Evolutionary conservation across 2,888 invertebrate genomes (phyloP).

Genomic region (Lordiphosa andalusiaca): DNA sequence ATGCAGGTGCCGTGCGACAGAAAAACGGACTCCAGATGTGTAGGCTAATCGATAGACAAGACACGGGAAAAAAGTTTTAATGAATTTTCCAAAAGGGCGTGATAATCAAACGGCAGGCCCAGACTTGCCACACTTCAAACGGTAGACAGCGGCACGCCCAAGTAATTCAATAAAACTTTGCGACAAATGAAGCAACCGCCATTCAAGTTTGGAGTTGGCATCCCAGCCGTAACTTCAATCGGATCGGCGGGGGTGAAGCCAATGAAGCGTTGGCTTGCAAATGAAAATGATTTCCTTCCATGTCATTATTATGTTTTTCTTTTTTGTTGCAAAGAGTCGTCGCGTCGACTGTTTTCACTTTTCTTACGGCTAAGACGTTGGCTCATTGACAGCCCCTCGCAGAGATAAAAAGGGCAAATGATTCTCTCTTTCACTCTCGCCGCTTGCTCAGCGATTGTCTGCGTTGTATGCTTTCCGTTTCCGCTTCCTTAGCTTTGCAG

Average conservation of each 20-base stretch:
- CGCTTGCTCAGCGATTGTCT: constrained; percentile 58
- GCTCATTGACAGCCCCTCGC: constrained; percentile 23
- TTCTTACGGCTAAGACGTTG: constrained; percentile 35
- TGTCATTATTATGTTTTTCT: constrained; percentile 62
- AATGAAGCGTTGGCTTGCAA: constrained; percentile 62
- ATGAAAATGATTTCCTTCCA: constrained; percentile 74
- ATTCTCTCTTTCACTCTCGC: constrained; percentile 8
- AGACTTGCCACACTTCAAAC: constrained; percentile 16
- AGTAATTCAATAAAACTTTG: constrained; percentile 77
- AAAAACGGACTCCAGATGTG: constrained; percentile 5
- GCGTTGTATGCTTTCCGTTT: constrained; percentile 72
- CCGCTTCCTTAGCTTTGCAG: constrained; percentile 72
- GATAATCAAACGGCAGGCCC: constrained; percentile 59
- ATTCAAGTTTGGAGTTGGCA: constrained; percentile 13
- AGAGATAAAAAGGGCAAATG: constrained; percentile 7
- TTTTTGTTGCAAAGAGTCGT: constrained; percentile 13
- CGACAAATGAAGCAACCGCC: constrained; percentile 69
- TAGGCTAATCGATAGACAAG: constrained; percentile 56
- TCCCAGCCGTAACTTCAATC: constrained; percentile 33
- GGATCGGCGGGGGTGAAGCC: constrained; percentile 18
- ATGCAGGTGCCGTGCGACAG: constrained; percentile 56
- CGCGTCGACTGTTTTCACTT: constrained; percentile 61
- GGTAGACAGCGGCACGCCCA: constrained; percentile 54
- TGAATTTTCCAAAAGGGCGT: constrained; percentile 72
- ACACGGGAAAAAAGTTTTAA: constrained; percentile 55